Conservation (phyloP, 2,113 vertebrate genomes). For the Cervus canadensis region DNA sequence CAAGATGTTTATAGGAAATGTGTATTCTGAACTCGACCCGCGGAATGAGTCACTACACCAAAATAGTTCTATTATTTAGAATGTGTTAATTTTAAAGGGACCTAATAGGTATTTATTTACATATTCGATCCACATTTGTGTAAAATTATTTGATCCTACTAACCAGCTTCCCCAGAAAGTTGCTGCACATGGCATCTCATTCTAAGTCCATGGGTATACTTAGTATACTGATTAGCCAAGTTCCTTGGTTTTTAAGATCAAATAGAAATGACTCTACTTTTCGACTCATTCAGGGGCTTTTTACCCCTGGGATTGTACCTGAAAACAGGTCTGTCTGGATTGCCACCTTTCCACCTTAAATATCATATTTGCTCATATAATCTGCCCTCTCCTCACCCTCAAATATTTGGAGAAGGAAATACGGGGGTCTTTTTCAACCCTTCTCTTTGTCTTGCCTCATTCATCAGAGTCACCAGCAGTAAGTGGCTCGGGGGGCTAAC, state of each 20-base stretch:
- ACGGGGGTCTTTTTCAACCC: fast-evolving
- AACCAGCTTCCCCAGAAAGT: slow-evolving; percentile 72
- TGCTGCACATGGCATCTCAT: slow-evolving; percentile 63
- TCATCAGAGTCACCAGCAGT: not conserved
- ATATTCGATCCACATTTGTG: slow-evolving; percentile 69
- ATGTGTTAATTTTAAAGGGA: slow-evolving; percentile 80
- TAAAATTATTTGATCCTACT: slow-evolving; percentile 75
- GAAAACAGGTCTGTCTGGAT: slow-evolving; percentile 72
- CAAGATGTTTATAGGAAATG: slow-evolving; percentile 86
- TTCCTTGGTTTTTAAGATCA: slow-evolving; percentile 63
- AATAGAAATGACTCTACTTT: slow-evolving; percentile 65
- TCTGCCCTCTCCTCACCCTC: not conserved
- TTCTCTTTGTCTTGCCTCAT: not conserved
- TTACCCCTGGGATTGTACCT: slow-evolving; percentile 63
- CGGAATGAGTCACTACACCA: slow-evolving; percentile 76
- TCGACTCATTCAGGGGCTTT: slow-evolving; percentile 69
- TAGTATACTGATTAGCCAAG: slow-evolving; percentile 63
- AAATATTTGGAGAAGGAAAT: not conserved
- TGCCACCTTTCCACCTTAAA: slow-evolving; percentile 75
- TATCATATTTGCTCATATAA: not conserved
- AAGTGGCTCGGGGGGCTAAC: fast-evolving
- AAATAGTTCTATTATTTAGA: slow-evolving; percentile 83
- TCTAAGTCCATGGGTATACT: slow-evolving; percentile 64
- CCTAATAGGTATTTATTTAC: slow-evolving; percentile 84
- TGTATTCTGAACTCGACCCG: slow-evolving; percentile 79